These are phyloP conservation scores for Daubentonia madagascariensis DNA, from an alignment of 2,113 vertebrate species.

Conservation along the genomic window DNA sequence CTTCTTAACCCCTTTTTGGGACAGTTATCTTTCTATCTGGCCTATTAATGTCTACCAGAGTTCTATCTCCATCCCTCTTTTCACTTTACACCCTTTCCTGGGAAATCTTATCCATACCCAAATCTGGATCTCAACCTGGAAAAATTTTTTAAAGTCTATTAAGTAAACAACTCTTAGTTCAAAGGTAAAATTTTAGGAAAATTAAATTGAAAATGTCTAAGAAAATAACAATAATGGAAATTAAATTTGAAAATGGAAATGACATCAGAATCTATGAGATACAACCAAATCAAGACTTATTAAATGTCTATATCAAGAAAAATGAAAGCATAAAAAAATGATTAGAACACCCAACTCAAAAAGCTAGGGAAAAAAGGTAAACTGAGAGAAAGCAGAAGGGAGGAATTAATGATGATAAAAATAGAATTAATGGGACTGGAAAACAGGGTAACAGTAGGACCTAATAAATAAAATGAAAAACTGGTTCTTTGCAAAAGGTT, in stretches of 20 bases:
- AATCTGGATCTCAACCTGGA: background rate
- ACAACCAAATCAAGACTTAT: background rate
- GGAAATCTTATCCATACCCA: background rate
- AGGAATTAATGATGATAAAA: background rate
- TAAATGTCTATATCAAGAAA: background rate
- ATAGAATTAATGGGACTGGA: background rate
- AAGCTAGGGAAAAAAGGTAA: background rate
- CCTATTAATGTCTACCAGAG: background rate
- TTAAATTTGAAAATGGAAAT: background rate
- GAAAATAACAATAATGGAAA: background rate
- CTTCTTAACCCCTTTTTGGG: background rate
- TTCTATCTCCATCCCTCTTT: background rate
- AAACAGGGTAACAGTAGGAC: background rate
- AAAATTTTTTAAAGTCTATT: background rate
- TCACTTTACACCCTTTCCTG: background rate
- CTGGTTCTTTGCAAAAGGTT: background rate
- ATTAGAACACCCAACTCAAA: background rate
- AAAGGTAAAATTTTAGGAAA: background rate
- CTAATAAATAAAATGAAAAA: background rate
- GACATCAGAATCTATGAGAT: background rate
- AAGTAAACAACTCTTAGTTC: background rate
- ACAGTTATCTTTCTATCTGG: background rate
- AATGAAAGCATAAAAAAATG: background rate
- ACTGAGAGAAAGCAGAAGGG: background rate
- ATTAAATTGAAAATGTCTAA: background rate